Evolutionary conservation across 2,113 vertebrate genomes (phyloP).

Genomic region (Larimichthys crocea): DNA sequence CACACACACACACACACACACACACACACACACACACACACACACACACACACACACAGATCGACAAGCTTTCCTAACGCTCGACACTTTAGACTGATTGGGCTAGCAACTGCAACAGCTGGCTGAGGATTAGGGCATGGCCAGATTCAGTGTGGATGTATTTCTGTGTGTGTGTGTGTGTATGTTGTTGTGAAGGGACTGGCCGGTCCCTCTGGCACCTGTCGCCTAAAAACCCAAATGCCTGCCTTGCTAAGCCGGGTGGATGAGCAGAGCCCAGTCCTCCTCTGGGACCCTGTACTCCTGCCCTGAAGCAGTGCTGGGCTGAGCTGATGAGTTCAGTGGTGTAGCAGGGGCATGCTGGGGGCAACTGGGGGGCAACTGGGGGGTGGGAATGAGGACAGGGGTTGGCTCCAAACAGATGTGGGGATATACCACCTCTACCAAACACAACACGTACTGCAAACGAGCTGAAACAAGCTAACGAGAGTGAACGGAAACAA

Average conservation of each 20-base stretch:
- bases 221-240: constrained; percentile 73
- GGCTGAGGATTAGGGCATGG: constrained; percentile 83
- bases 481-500: constrained; percentile 31
- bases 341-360: constrained; percentile 39
- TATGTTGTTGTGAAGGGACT: constrained; percentile 64
- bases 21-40: background rate
- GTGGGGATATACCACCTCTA: constrained; percentile 16
- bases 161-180: constrained; percentile 63
- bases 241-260: constrained; percentile 71
- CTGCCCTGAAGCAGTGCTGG: constrained; percentile 41
- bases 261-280: constrained; percentile 69
- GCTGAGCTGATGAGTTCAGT: constrained; percentile 63
- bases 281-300: constrained; percentile 66
- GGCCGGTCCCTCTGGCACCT: constrained; percentile 82
- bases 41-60: constrained; percentile 38
- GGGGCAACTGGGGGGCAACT: constrained; percentile 49
- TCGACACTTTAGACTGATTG: constrained; percentile 77
- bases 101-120: constrained; percentile 86
- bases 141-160: constrained; percentile 80
- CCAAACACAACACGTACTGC: background rate
- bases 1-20: constrained; percentile 4
- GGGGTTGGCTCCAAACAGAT: constrained; percentile 31
- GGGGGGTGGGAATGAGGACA: constrained; percentile 13
- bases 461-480: constrained; percentile 17
- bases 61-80: constrained; percentile 50